Conservation (phyloP, 2,113 vertebrate species). For the Trogon melanurus region DNA sequence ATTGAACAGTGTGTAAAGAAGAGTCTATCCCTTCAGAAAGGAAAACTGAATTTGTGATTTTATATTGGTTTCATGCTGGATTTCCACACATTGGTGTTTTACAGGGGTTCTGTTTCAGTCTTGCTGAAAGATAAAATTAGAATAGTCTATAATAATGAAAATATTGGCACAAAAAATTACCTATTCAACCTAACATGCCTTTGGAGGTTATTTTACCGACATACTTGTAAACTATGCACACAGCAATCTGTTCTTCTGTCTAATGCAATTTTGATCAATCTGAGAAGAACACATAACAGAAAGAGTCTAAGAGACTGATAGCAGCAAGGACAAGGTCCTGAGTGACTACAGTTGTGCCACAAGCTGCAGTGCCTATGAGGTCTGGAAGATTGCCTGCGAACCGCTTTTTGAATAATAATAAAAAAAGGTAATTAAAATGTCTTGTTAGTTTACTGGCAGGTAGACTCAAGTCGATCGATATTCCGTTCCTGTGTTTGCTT, state of each 20-base stretch:
- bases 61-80: neutral
- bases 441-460: neutral
- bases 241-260: constrained; percentile 5
- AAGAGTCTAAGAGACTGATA: neutral
- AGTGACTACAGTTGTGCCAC: neutral
- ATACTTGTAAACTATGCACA: neutral
- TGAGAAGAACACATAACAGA: neutral
- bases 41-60: neutral
- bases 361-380: neutral
- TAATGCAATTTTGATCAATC: constrained; percentile 8
- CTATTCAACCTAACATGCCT: neutral
- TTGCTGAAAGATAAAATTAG: neutral
- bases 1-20: neutral
- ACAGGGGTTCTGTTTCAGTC: neutral
- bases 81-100: neutral
- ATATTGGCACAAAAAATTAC: neutral
- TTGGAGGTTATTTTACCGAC: neutral
- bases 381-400: neutral
- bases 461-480: neutral
- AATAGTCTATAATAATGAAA: constrained; percentile 5
- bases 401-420: neutral
- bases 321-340: neutral
- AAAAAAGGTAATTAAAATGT: neutral
- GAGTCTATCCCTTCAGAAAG: neutral
- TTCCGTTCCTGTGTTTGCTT: neutral